Conservation (phyloP, 2,113 vertebrate genomes). For the Pseudorasbora parva region DNA sequence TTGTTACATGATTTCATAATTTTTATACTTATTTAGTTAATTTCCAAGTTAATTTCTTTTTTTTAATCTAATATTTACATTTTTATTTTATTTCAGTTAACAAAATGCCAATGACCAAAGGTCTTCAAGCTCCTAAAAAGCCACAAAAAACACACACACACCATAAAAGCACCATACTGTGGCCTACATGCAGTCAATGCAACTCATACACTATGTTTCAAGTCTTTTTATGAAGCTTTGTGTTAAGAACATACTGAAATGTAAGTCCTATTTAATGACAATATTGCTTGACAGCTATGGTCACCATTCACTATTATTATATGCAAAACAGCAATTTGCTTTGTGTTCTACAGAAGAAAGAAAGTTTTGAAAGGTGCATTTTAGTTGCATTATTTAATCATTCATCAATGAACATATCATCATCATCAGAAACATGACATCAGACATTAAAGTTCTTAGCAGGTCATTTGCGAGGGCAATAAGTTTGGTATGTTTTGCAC, state of each 20-base stretch:
- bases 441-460: constrained; percentile 63
- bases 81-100: background rate
- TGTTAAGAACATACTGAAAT: background rate
- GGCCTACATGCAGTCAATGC: background rate
- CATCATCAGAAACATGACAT: constrained; percentile 41
- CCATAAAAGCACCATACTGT: background rate
- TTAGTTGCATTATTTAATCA: background rate
- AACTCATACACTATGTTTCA: background rate
- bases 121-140: background rate
- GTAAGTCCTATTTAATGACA: background rate
- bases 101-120: background rate
- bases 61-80: background rate
- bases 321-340: background rate
- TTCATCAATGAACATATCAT: background rate
- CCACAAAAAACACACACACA: background rate
- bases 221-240: background rate
- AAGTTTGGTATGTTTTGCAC: constrained; percentile 67
- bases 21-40: background rate
- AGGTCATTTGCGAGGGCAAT: constrained; percentile 67
- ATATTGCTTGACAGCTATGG: background rate
- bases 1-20: too few species aligned
- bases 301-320: background rate
- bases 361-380: background rate
- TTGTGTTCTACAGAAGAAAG: background rate
- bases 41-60: background rate